Base-by-base conservation (phyloP, 2,797 vertebrate species). In the Forpus xanthops region DNA sequence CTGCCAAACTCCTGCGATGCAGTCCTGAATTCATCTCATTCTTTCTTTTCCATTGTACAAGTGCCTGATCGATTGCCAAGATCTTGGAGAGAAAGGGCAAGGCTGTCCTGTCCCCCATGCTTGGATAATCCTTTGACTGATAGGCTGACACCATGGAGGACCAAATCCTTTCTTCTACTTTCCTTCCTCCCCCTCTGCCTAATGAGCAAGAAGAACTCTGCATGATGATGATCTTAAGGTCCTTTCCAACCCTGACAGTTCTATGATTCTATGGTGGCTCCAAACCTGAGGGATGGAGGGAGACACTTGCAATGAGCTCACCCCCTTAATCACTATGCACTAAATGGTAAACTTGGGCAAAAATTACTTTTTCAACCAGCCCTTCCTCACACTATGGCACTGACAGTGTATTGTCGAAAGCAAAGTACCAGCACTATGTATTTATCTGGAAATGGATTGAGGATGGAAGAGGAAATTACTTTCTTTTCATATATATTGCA, bases 1-100 rank as follows among this genome's bases (percentile, higher is more conserved):
- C 50, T 94, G 93, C 88, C 96, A 95, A 56, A 60, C 74, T 90
- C 88, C 67, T 82, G 56, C 72, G 68, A 64, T n/a, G 37, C 60
- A 76, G 35, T 73, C 52, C 50, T 65, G 39, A 76, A 79, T 89
- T 82, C 44, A 64, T 35, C 33, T 15, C 37, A 41, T 55, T 15
- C 9, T 24, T 74, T 70, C 35, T 74, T 92, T 85, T 70, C 33
- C 19, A 19, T 79, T 90, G 88, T 60, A 73, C 44, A 74, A 79
- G 49, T 52, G 72, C 27, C 53, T 85, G 42, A 49, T 52, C 71
- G 83, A 75, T 78, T 4, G 13, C 70, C 83, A 90, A 24, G n/a
- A 41, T 77, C 76, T 66, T 30, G 11, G 78, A 90, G 58, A 42
- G 68, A 68, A 89, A 50, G 33, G 49, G 24, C 70, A 90, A 91